Percentiles rank a stretch among this genome's conserved stretches.
Conservation (phyloP, 2,113 vertebrate species). For the Scophthalmus maximus region DNA sequence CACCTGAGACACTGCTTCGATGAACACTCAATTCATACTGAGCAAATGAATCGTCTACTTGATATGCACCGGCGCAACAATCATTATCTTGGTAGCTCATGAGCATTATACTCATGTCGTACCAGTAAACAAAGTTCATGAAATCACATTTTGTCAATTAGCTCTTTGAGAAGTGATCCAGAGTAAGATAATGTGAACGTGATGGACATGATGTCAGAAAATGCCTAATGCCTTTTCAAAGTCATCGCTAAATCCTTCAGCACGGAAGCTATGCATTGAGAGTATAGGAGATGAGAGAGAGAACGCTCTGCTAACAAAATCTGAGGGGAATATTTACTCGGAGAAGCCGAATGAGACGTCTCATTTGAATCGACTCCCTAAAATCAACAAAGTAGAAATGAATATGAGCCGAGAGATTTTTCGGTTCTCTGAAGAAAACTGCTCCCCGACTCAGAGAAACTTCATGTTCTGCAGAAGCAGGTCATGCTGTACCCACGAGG, state of each 20-base stretch:
- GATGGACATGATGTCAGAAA: conserved; percentile 39
- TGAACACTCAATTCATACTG: conserved; percentile 57
- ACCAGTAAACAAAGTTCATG: conserved; percentile 66
- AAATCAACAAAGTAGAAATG: conserved; percentile 22
- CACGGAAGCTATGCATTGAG: conserved; percentile 8
- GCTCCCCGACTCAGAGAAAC: conserved; percentile 13
- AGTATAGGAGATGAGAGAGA: conserved; percentile 8
- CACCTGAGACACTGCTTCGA: conserved; percentile 37
- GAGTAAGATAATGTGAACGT: conserved; percentile 22
- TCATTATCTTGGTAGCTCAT: conserved; percentile 64
- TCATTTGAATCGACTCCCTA: conserved; percentile 25
- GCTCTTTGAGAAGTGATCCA: conserved; percentile 56
- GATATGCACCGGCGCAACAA: conserved; percentile 64
- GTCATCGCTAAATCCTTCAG: conserved; percentile 2
- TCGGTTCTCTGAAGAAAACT: conserved; percentile 8
- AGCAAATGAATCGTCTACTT: conserved; percentile 64
- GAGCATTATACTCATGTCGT: conserved; percentile 52
- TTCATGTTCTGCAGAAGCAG: conserved; percentile 29
- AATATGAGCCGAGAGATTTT: conserved; percentile 11
- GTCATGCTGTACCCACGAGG: conserved; percentile 22
- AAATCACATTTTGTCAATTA: conserved; percentile 72
- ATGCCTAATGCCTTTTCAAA: conserved; percentile 13
- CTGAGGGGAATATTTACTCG: conserved; percentile 22
- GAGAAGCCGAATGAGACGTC: conserved; percentile 22
- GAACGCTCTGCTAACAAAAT: background rate